Conservation (phyloP, 2,888 invertebrate species). For the Epinotia ramella region DNA sequence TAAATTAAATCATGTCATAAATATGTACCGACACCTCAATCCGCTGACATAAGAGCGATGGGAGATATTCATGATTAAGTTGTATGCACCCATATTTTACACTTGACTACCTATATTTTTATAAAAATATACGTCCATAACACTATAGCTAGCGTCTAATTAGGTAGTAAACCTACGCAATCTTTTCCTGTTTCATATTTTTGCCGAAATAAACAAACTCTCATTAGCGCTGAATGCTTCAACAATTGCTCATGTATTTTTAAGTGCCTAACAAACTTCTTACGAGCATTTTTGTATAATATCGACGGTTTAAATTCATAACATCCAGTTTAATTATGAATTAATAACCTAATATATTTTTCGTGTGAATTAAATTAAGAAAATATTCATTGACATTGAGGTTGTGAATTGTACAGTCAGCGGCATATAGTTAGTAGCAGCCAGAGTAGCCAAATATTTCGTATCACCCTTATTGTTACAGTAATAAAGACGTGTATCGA, state of each 20-base stretch:
- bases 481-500: no score
- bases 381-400: background rate
- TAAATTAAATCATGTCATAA: no score
- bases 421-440: no score
- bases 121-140: background rate
- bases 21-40: no score
- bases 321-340: background rate
- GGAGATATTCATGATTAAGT: no score
- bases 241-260: background rate
- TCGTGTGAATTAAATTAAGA: background rate
- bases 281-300: background rate
- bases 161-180: background rate
- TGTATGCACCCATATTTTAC: background rate
- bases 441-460: no score
- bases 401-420: background rate
- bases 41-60: no score
- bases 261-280: background rate
- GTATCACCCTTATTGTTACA: no score
- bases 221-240: background rate
- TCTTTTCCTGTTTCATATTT: slow-evolving; percentile 6
- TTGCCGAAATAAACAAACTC: background rate
- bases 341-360: background rate
- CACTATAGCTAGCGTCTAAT: background rate
- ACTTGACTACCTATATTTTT: background rate
- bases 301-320: background rate